Evolutionary conservation across 2,797 vertebrate species (phyloP).

Genomic region (Cacajao melanocephalus): DNA sequence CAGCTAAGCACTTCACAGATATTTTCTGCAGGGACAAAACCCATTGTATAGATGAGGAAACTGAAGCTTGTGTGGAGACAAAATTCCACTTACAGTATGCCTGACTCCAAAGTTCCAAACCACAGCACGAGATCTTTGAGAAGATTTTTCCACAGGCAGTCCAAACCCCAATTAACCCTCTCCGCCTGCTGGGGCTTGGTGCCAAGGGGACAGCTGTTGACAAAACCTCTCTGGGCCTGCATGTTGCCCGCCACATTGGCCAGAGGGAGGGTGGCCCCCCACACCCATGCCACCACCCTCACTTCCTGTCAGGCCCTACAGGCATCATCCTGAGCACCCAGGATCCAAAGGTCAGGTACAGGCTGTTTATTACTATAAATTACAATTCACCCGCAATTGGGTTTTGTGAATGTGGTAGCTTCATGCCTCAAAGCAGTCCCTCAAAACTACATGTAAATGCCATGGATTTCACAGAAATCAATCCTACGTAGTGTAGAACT

Average conservation of each 20-base stretch:
- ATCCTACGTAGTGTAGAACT: background rate
- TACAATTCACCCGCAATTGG: background rate
- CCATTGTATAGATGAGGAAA: background rate
- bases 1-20: background rate
- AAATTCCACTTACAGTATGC: background rate
- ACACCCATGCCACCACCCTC: background rate
- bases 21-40: background rate
- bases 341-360: slow-evolving; percentile 56
- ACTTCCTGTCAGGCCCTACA: background rate
- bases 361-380: background rate
- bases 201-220: background rate
- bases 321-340: background rate
- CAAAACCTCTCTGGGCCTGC: background rate
- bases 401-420: background rate
- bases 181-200: background rate
- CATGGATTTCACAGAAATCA: background rate
- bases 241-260: background rate
- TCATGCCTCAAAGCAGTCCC: background rate
- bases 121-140: background rate
- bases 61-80: accelerated
- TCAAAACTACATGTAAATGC: background rate
- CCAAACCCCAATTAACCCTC: background rate
- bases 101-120: background rate
- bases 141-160: background rate
- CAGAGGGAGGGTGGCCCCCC: background rate